Conservation (phyloP, 2,113 vertebrate genomes). For the Synodontis membranacea region DNA sequence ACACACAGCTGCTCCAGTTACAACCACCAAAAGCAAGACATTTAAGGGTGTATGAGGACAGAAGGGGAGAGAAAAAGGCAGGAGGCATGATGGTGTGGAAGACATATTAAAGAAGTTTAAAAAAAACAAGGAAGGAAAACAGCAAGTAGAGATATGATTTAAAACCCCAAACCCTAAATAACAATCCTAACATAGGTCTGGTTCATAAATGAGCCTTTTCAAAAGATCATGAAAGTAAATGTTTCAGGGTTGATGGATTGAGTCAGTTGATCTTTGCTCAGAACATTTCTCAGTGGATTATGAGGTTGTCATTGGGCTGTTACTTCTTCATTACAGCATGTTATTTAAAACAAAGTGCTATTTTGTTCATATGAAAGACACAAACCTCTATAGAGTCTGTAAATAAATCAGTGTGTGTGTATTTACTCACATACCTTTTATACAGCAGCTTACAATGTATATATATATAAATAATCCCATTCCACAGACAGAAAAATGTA, state of each 20-base stretch:
- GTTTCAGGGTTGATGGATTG: neutral
- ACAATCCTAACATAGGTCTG: neutral
- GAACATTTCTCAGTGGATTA: neutral
- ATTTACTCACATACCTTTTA: neutral
- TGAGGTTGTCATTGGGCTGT: neutral
- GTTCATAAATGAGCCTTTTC: neutral
- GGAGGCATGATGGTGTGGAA: neutral
- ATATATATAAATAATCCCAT: neutral
- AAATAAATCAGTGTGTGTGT: neutral
- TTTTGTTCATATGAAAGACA: neutral
- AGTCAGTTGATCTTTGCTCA: neutral
- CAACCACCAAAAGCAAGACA: neutral
- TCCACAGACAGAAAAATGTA: neutral
- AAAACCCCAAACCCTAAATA: neutral
- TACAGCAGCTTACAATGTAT: neutral
- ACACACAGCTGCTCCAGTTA: constrained; percentile 7
- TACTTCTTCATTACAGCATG: neutral
- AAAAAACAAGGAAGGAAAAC: neutral
- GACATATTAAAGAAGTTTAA: neutral
- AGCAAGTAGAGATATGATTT: neutral
- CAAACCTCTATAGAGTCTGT: neutral
- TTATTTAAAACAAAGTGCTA: neutral
- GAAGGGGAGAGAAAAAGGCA: neutral
- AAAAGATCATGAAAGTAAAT: neutral
- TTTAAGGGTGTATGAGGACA: neutral